These are phyloP conservation scores for Umimayanthus chanpuru DNA, from an alignment of 92 coral and sea anemone species.

Conservation along the genomic window DNA sequence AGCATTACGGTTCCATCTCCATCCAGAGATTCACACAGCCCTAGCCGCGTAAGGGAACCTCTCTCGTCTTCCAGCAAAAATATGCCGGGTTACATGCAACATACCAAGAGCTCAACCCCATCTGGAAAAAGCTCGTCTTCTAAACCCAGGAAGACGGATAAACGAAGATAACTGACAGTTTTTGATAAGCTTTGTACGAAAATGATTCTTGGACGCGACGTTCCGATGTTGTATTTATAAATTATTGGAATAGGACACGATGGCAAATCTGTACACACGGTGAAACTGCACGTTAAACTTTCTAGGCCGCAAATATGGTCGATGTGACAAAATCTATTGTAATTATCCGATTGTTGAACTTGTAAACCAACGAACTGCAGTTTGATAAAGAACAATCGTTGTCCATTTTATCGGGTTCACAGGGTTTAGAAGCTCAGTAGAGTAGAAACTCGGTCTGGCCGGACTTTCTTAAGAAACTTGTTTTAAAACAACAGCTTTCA, in stretches of 20 bases:
- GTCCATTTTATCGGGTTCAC: neutral
- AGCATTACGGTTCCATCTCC: neutral
- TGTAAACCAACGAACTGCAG: neutral
- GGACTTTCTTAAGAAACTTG: neutral
- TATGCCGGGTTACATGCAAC: conserved; percentile 22
- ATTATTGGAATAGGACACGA: conserved; percentile 3
- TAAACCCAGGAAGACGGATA: conserved; percentile 30
- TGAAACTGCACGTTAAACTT: neutral
- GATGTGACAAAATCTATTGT: neutral
- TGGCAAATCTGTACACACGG: neutral
- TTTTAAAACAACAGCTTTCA: too few relatives aligned
- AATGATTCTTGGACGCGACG: neutral
- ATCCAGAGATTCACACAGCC: conserved; percentile 31
- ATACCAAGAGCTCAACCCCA: conserved; percentile 8
- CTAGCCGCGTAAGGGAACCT: conserved; percentile 16
- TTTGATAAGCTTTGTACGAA: conserved; percentile 14
- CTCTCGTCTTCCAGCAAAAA: conserved; percentile 14
- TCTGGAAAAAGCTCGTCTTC: neutral
- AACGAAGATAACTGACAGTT: conserved; percentile 27
- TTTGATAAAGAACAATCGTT: too few relatives aligned
- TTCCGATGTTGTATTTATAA: conserved; percentile 30
- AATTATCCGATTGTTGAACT: neutral
- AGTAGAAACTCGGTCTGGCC: neutral
- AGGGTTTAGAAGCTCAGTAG: neutral
- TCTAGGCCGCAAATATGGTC: neutral